Conservation (phyloP, 2,888 invertebrate genomes). For the Rugalucina vietnamica region DNA sequence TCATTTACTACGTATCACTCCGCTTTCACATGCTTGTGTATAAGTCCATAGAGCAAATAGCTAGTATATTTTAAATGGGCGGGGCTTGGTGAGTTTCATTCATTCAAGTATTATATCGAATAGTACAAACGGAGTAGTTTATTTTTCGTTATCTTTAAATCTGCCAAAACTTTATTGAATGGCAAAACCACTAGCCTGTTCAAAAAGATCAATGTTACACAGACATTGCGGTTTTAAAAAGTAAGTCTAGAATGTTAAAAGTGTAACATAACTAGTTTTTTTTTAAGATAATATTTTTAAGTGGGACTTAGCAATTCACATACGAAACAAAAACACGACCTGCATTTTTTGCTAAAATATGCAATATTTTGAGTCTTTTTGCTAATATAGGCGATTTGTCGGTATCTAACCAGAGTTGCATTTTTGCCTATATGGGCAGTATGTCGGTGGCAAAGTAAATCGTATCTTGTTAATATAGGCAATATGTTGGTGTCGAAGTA, state of each 20-base stretch:
- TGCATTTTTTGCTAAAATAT: too few species aligned
- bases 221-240: constrained; percentile 1
- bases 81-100: neutral
- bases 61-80: neutral
- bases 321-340: too few species aligned
- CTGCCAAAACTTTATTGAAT: neutral
- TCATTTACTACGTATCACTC: neutral
- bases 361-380: too few species aligned
- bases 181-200: constrained; percentile 4
- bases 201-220: constrained; percentile 4
- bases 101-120: neutral
- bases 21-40: neutral
- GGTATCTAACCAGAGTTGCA: too few species aligned
- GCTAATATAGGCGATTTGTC: too few species aligned
- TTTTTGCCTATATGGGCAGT: too few species aligned
- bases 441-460: too few species aligned
- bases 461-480: too few species aligned
- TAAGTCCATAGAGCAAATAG: neutral
- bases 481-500: too few species aligned
- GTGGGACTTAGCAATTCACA: too few species aligned
- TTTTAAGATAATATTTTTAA: neutral
- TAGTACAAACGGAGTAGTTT: neutral
- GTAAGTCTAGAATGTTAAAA: neutral
- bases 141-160: neutral
- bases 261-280: neutral